phyloP scores from a whole-genome alignment of 2,797 vertebrate genomes.

The Propithecus deckenii region DNA sequence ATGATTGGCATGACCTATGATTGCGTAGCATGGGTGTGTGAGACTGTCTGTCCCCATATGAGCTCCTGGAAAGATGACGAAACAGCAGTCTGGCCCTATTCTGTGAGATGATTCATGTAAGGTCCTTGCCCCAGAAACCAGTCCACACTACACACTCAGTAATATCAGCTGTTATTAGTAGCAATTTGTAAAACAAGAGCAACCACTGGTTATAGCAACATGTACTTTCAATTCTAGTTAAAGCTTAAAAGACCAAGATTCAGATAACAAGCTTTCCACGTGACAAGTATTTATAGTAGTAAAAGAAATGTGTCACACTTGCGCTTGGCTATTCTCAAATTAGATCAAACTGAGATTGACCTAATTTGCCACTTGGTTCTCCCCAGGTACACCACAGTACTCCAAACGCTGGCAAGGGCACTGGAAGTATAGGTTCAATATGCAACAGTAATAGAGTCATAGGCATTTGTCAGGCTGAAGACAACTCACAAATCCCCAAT shows the following conservation, averaged over 20 bases:
- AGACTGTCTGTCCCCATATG: not conserved
- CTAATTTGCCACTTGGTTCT: not conserved
- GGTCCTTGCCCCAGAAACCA: not conserved
- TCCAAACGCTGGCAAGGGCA: not conserved
- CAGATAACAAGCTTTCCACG: not conserved
- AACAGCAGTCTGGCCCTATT: not conserved
- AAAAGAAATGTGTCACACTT: not conserved
- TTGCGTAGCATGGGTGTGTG: fast-evolving
- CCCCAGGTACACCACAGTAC: not conserved
- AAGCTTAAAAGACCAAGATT: not conserved
- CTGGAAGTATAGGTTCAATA: not conserved
- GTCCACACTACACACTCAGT: not conserved
- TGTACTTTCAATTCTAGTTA: not conserved
- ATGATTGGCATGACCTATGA: not conserved
- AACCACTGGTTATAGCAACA: not conserved
- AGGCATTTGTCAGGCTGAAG: not conserved
- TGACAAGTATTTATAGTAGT: not conserved
- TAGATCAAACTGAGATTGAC: not conserved
- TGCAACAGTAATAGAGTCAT: not conserved
- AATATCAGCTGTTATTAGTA: not conserved
- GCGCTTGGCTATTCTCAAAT: not conserved
- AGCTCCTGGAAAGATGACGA: not conserved
- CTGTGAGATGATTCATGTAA: not conserved
- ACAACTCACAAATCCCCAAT: not conserved
- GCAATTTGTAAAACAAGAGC: not conserved